Evolutionary conservation across 2,888 invertebrate species (phyloP), one percentile per base, ranked within the genome.

Genomic region (Schizaphis graminum): DNA sequence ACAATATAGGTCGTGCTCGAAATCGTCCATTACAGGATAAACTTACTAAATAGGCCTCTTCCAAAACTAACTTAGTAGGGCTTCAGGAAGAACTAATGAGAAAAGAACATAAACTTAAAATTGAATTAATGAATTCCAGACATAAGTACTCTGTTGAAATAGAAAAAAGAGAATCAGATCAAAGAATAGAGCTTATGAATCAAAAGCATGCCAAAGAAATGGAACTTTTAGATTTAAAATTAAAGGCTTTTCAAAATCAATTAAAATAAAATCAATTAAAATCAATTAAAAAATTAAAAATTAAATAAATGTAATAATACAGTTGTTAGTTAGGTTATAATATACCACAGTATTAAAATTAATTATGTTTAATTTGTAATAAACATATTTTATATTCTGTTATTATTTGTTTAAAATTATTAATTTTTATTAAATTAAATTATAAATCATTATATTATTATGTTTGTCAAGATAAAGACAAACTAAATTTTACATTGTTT

Each of bases 191-290:
- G 24, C 35, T 88, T 24, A 88, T 88, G 88, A 88, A 56, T 16
- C 53, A 88, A 88, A 88, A 35, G 53, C 88, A 88, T 88, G 53
- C 21, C 13, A 88, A 88, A 88, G 88, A 88, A 56, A 88, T 88
- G 53, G 88, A 88, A 56, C 88, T 88, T 88, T 56, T 88, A 35
- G 53, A 88, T 88, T 56, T 88, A 24, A 88, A 88, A 56, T 35
- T 88, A 88, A 35, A 88, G 53, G 53, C 88, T 53, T 26, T 85
- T 88, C 28, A 53, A 88, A 56, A 88, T 53, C 13, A 88, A 35
- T 87, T 87, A 47, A 47, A 87, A 49, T 4, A 49, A 87, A 88
- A 13, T n/a, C n/a, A n/a, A n/a, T n/a, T 53, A 53, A 49, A 84
- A 41, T 77, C 8, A 35, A 77, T n/a, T 35, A 77, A n/a, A n/a